Conservation (phyloP, 2,888 invertebrate species). For the Callyntrura sp. region DNA sequence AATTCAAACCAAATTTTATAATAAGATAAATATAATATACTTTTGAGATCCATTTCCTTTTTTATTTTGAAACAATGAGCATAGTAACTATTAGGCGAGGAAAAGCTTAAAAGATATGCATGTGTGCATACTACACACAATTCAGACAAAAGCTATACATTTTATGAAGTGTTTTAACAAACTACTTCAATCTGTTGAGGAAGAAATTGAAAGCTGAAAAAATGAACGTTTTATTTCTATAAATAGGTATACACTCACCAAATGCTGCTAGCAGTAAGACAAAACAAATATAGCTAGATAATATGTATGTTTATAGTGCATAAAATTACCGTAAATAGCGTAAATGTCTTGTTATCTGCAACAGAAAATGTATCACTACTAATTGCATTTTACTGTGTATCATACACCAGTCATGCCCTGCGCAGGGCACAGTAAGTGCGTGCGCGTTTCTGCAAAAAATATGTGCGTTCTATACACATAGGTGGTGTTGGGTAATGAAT, state of each 20-base stretch:
- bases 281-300: constrained; percentile 13
- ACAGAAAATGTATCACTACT: background rate
- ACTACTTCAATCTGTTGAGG: background rate
- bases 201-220: no score
- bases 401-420: background rate
- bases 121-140: background rate
- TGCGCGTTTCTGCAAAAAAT: background rate
- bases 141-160: background rate
- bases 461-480: background rate
- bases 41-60: constrained; percentile 20
- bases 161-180: background rate
- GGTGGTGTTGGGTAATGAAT: background rate
- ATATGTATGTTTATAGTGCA: constrained; percentile 24
- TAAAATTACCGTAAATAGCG: constrained; percentile 51
- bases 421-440: background rate
- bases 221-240: no score
- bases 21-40: constrained; percentile 27
- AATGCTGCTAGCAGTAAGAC: background rate
- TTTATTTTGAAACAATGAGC: constrained; percentile 37
- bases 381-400: constrained; percentile 3
- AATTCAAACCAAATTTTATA: background rate
- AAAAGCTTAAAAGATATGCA: background rate
- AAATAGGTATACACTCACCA: no score
- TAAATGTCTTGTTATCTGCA: constrained; percentile 2
- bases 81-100: constrained; percentile 13